Conservation (phyloP, 64 coral and sea anemone genomes). For the Montipora sp. region DNA sequence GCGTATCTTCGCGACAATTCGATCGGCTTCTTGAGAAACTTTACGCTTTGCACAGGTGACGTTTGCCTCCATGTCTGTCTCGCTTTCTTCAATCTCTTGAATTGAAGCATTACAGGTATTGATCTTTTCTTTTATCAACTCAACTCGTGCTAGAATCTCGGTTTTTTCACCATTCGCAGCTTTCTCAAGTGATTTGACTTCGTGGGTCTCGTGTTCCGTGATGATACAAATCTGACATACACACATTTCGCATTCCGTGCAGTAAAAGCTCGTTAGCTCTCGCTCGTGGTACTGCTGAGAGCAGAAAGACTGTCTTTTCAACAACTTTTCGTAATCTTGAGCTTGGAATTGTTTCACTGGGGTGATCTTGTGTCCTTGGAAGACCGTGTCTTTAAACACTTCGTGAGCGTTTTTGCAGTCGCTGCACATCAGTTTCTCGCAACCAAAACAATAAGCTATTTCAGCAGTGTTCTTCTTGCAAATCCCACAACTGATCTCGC, state of each 20-base stretch:
- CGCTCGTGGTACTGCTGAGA: neutral
- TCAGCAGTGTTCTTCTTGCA: neutral
- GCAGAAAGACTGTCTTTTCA: conserved; percentile 17
- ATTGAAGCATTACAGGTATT: neutral
- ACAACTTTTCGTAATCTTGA: neutral
- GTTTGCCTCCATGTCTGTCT: neutral
- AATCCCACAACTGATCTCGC: neutral
- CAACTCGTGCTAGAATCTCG: neutral
- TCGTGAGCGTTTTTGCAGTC: neutral
- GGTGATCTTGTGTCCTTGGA: conserved; percentile 4
- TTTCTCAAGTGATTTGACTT: neutral
- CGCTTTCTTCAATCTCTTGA: neutral
- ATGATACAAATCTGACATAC: conserved; percentile 39
- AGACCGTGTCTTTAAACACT: neutral
- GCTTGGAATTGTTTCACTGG: neutral
- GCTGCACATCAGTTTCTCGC: neutral
- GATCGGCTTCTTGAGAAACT: neutral
- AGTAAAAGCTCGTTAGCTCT: conserved; percentile 3
- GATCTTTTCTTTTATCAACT: neutral
- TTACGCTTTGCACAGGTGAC: neutral
- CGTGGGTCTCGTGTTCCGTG: conserved; percentile 1
- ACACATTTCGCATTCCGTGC: neutral
- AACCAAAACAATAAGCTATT: conserved; percentile 1
- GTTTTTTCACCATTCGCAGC: neutral
- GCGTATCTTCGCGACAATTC: neutral